Conservation (phyloP, 2,888 invertebrate genomes). For the Diplazon laetatorius region DNA sequence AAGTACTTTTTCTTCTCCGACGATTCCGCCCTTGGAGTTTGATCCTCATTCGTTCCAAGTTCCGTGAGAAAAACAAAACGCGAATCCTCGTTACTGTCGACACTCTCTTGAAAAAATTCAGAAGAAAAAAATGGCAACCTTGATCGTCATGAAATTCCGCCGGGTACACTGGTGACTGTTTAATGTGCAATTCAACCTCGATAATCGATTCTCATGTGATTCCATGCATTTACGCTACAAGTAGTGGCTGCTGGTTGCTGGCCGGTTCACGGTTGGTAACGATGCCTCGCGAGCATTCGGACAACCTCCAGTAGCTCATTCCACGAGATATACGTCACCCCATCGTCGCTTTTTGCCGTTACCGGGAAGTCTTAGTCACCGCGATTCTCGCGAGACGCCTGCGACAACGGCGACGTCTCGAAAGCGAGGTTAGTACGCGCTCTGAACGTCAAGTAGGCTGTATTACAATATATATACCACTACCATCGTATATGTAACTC, state of each 20-base stretch:
- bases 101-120: too few relatives aligned
- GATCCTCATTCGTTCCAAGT: too few relatives aligned
- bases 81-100: too few relatives aligned
- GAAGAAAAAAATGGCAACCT: slow-evolving; percentile 32
- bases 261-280: slow-evolving; percentile 15
- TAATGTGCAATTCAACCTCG: background rate
- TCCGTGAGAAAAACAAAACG: too few relatives aligned
- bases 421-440: slow-evolving; percentile 63
- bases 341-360: slow-evolving; percentile 58
- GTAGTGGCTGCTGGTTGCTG: background rate
- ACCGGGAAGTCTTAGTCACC: slow-evolving; percentile 75
- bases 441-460: slow-evolving; percentile 56
- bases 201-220: background rate
- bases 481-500: background rate
- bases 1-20: too few relatives aligned
- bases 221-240: background rate
- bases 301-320: slow-evolving; percentile 53
- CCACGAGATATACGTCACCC: slow-evolving; percentile 41
- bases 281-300: slow-evolving; percentile 34
- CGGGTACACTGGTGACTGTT: background rate
- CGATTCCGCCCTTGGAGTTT: too few relatives aligned
- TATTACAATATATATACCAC: slow-evolving; percentile 1
- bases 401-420: slow-evolving; percentile 54
- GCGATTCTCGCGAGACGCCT: slow-evolving; percentile 46
- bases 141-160: slow-evolving; percentile 16